A percentile compares a stretch with the other conserved stretches of the same genome.
phyloP scores from a whole-genome alignment of 2,113 vertebrate species.

The Oryzias javanicus region DNA sequence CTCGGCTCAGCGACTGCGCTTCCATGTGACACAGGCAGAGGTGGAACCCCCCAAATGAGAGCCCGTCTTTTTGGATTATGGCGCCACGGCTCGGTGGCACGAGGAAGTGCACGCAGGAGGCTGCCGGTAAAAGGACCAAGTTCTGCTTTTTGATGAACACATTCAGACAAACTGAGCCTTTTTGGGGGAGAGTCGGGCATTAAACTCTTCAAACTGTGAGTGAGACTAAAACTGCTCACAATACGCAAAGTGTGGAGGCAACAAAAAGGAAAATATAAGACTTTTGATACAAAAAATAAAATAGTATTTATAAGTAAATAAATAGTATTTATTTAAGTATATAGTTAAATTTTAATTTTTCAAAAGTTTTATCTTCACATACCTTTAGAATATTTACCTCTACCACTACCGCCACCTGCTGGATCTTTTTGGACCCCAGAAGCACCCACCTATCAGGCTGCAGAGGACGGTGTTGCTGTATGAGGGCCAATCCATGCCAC shows the following conservation, averaged over 20 bases:
- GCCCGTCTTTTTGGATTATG: conserved; percentile 51
- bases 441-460: conserved; percentile 53
- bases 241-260: too few relatives aligned
- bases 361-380: conserved; percentile 17
- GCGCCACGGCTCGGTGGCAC: conserved; percentile 55
- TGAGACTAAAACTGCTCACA: too few relatives aligned
- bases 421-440: conserved; percentile 10
- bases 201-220: too few relatives aligned
- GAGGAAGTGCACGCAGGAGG: conserved; percentile 40
- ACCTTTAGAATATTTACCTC: conserved; percentile 18
- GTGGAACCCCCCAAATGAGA: conserved; percentile 65
- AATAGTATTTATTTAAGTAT: too few relatives aligned
- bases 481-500: conserved; percentile 52
- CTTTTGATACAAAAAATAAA: background rate
- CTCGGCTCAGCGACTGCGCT: conserved; percentile 66
- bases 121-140: background rate
- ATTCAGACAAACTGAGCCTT: too few relatives aligned
- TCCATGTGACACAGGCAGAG: conserved; percentile 74
- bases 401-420: conserved; percentile 43
- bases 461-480: conserved; percentile 61
- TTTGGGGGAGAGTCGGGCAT: too few relatives aligned
- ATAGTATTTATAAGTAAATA: too few relatives aligned
- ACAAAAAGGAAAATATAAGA: too few relatives aligned
- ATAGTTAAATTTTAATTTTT: too few relatives aligned
- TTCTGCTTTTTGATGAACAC: too few relatives aligned